Evolutionary conservation across 2,113 vertebrate genomes (phyloP).

Genomic region (Plecotus auritus): DNA sequence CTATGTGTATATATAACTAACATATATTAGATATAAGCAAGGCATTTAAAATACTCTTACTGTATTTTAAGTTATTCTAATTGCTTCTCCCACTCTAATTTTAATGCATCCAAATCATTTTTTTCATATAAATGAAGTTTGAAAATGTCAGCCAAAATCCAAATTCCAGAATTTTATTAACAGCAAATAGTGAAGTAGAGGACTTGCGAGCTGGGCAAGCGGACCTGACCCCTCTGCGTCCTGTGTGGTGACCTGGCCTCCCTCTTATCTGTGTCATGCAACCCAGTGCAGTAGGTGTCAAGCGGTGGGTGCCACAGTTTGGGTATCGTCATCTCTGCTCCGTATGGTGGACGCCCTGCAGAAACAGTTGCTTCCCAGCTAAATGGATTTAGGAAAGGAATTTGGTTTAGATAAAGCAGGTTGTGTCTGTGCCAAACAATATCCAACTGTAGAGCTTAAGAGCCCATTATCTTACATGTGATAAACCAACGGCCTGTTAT

Average conservation of each 20-base stretch:
- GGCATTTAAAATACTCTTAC: slow-evolving; percentile 28
- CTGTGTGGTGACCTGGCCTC: not conserved
- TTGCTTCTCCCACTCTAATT: slow-evolving; percentile 49
- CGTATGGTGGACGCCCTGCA: not conserved
- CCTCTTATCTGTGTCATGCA: not conserved
- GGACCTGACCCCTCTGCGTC: not conserved
- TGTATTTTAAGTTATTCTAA: slow-evolving; percentile 67
- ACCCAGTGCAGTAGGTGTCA: not conserved
- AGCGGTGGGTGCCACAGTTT: not conserved
- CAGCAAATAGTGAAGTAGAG: slow-evolving; percentile 34
- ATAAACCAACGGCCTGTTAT: not conserved
- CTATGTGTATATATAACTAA: not conserved
- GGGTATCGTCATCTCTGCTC: not conserved
- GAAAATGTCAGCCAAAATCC: slow-evolving; percentile 73
- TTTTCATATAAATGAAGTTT: slow-evolving; percentile 62
- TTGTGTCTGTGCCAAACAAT: slow-evolving; percentile 10
- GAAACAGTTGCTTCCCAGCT: slow-evolving; percentile 13
- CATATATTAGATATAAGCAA: slow-evolving; percentile 43
- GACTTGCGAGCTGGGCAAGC: not conserved
- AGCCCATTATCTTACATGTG: not conserved
- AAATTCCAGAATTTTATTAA: slow-evolving; percentile 65
- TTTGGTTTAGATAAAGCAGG: slow-evolving; percentile 26
- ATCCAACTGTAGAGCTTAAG: not conserved
- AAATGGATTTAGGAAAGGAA: slow-evolving; percentile 48
- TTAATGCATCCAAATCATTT: slow-evolving; percentile 61